Base-by-base conservation (phyloP, 2,888 invertebrate species). In the Scaptomyza parva region DNA sequence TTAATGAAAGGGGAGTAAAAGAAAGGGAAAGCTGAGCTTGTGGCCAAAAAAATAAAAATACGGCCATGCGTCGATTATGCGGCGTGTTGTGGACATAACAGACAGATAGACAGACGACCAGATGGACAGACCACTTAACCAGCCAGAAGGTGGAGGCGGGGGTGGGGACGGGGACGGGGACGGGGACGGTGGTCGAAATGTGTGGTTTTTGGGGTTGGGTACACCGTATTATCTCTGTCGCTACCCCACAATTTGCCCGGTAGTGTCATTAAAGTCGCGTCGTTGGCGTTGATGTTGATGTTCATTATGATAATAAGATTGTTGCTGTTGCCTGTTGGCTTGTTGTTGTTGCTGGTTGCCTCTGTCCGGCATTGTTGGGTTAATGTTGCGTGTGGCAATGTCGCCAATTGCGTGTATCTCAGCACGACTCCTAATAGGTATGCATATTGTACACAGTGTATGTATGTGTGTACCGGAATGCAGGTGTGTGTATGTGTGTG, bases 381-480 rank as follows among this genome's bases (percentile, higher is more conserved):
- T 78, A 84, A 84, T 68, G 76, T 81, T 81, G 85, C 81, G 86
- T 83, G 81, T 80, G 78, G 78, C 83, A 86, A 86, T 86, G 78
- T 71, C 81, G 70, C 82, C 86, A 86, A 83, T 86, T 86, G 82
- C 83, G 70, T 81, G 71, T 82, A 72, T 78, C 72, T 74, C 70
- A 59, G 73, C 26, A 45, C 28, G 26, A 28, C 53, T 44, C 59
- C 52, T 51, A 59, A 64, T 68, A 47, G 52, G 43, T 11, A 37
- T 44, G 37, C 33, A 61, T 35, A 58, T 22, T 22, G 22, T 5
- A 22, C 5, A 22, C 22, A n/a, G n/a, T n/a, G 22, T 5, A 22
- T 5, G 9, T 28, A 28, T 39, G 40, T 39, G n/a, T 37, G 44
- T 55, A n/a, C 39, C 35, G 1, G 39, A 18, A 1, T 5, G 26